Evolutionary conservation across 1,140 invertebrate genomes (phyloP), one percentile per base, ranked within the genome.

Genomic region (Pseudomyrmex sp.): DNA sequence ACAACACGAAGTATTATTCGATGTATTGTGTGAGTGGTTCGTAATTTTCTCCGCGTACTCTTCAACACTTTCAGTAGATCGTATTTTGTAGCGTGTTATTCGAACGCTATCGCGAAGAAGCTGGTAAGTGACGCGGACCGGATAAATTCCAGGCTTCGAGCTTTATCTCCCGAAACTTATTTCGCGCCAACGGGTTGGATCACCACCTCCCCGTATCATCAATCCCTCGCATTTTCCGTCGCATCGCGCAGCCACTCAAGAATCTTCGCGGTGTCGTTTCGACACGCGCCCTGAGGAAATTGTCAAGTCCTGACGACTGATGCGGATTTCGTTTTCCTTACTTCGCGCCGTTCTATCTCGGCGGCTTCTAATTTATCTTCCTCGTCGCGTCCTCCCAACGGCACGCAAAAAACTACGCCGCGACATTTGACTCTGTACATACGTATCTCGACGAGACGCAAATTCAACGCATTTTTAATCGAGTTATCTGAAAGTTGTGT

Each of bases 311-410:
- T 61, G 84, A 50, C 79, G 52, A 69, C 65, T 63, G 85, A 75
- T 80, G 69, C 50, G 74, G 85, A 75, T 85, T 80, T 80, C 74
- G 44, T 75, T 82, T 44, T 56, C 58, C 50, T 66, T 80, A 58
- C 35, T 56, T 54, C 23, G 48, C 58, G 23, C 10, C 20, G 23
- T 12, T 35, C 20, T 63, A 63, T 59, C 69, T 52, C 35, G 83
- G 58, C 85, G 35, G 82, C 46, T 75, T 85, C 72, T 87, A 85
- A 88, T 88, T 88, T 87, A 88, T 88, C 82, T 85, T 56, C 15
- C 52, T 26, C 52, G 83, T 77, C 48, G 15, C 35, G 35, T 35
- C 1, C 18, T n/a, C 9, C 8, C 58, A 63, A 61, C 26, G 23
- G 13, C 26, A 68, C 20, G 52, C 54, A 72, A 65, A 35, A 72